Base-by-base conservation (phyloP, 2,888 invertebrate genomes). In the Drosophila paramelanica region DNA sequence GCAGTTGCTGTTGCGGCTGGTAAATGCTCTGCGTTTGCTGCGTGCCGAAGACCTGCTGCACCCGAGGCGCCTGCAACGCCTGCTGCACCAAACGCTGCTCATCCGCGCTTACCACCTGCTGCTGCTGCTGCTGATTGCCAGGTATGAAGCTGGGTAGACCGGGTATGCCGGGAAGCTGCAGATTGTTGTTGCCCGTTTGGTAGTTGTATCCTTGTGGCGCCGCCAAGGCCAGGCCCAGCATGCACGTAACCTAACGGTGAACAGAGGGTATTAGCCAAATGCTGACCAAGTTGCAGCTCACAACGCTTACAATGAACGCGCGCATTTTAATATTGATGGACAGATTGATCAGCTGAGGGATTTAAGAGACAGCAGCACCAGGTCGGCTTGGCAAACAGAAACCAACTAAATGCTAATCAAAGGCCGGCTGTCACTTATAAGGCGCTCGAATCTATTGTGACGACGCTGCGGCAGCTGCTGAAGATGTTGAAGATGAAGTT, bases 361-460 rank as follows among this genome's bases (percentile, higher is more conserved):
- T 43, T 25, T 23, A 14, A 41, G 45, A 57, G 46, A 53, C 13
- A 36, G 11, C 56, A 61, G 62, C 84, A 88, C 90, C 85, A 77
- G 79, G 80, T 73, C 75, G 73, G 73, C 81, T 76, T 81, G 90
- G 84, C 89, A 84, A 82, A 77, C 85, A 74, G 80, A 83, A 89
- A 88, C 79, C 88, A 90, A 91, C 92, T 91, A 92, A 92, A 91
- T 89, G 88, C 79, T 89, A 87, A 88, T 85, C 85, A 91, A 80
- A 71, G 74, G 50, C 66, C 67, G 78, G 39, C 71, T 75, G 84
- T 88, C 88, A 86, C 90, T 91, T 91, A 91, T 91, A 91, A 88
- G 76, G 75, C 76, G 47, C 59, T 38, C 55, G 45, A 55, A 65
- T 58, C 58, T 70, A 61, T 77, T 81, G 74, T 58, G 60, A 70